A percentile compares a stretch with the other conserved stretches of the same genome.
phyloP scores from a whole-genome alignment of 2,113 vertebrate species.

The Tyrannus savana region DNA sequence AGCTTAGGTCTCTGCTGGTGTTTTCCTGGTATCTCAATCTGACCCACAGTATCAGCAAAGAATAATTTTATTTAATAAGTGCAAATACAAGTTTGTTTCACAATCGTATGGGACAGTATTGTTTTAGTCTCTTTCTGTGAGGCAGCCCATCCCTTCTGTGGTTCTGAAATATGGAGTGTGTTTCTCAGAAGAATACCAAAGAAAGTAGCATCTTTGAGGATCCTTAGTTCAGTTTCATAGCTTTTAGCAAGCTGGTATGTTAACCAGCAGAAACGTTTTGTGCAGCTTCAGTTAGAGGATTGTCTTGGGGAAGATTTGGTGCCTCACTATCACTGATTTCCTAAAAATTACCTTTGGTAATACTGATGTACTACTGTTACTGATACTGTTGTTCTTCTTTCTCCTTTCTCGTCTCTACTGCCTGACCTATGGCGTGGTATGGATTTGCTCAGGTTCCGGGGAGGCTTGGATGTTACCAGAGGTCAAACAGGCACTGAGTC shows the following conservation, averaged over 20 bases:
- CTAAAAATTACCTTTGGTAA: background rate
- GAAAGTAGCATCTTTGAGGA: background rate
- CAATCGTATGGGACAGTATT: background rate
- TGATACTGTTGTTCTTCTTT: background rate
- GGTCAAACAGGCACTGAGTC: slow-evolving; percentile 90
- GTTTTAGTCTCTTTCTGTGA: background rate
- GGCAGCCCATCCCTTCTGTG: background rate
- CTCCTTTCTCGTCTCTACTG: background rate
- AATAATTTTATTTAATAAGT: background rate
- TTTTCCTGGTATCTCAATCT: background rate
- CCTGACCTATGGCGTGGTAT: background rate
- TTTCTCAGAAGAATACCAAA: background rate
- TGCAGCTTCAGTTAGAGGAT: background rate
- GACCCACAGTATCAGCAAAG: background rate
- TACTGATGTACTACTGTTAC: background rate
- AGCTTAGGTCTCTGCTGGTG: background rate
- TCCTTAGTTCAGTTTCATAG: background rate
- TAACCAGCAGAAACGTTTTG: background rate
- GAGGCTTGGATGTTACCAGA: slow-evolving; percentile 88
- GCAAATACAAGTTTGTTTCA: background rate
- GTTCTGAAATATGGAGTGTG: background rate
- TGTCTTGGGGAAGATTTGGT: background rate
- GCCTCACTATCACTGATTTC: background rate
- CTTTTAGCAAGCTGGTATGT: background rate
- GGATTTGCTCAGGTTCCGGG: slow-evolving; percentile 81